These are phyloP conservation scores for Progne subis DNA, from an alignment of 2,113 vertebrate genomes.

Conservation along the genomic window DNA sequence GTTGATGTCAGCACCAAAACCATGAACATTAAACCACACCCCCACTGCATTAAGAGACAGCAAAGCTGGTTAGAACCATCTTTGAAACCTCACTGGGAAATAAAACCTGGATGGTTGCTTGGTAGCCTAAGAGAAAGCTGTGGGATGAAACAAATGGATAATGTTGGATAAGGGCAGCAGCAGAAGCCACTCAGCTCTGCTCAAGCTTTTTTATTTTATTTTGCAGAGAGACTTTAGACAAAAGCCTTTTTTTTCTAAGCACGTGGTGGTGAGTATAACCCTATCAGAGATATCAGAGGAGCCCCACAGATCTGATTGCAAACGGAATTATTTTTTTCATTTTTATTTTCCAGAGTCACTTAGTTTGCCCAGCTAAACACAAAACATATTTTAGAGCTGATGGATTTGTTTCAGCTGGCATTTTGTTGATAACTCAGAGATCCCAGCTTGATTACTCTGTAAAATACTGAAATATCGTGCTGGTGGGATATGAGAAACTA, in stretches of 20 bases:
- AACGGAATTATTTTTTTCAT: neutral
- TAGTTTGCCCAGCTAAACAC: neutral
- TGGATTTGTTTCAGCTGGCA: constrained; percentile 7
- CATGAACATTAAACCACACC: neutral
- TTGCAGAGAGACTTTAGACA: neutral
- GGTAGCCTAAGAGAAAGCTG: neutral
- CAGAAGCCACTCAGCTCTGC: neutral
- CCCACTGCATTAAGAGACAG: neutral
- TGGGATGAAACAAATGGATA: neutral
- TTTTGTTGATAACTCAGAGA: neutral
- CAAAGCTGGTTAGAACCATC: neutral
- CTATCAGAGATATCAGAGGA: neutral
- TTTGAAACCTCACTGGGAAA: neutral
- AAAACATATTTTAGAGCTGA: neutral
- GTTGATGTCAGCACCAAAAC: neutral
- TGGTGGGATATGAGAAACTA: neutral
- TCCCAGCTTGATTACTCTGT: neutral
- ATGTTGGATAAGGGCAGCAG: neutral
- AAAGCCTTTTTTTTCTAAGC: neutral
- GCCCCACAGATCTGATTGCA: neutral
- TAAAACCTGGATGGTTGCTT: neutral
- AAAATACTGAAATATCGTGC: neutral
- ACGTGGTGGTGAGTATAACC: neutral
- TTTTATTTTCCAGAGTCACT: neutral
- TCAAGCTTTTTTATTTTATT: neutral